Evolutionary conservation across 1,140 invertebrate species (phyloP), one percentile per base, ranked within the genome.

Genomic region (Oscheius sp.): DNA sequence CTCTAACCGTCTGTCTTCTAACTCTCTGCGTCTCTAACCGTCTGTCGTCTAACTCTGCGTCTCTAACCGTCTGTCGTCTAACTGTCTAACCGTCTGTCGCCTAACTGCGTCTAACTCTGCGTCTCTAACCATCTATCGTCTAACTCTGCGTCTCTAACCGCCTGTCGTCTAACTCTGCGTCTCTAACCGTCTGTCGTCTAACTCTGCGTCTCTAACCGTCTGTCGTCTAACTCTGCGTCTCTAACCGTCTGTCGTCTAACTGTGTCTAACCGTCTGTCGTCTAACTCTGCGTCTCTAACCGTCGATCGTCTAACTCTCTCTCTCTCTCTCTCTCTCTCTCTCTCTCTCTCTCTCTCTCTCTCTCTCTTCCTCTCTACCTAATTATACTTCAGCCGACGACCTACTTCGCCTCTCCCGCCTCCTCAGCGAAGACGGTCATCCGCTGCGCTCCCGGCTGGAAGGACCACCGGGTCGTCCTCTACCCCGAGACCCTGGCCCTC

Each of bases 391-490:
- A 55, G 49, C 49, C 49, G 7, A 55, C 49, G 7, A 20, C 49
- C 28, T 55, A 55, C 23, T 26, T 55, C 23, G 4, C 49, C 23
- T 7, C 66, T 20, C 66, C 66, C 4, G 49, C 34, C n/a, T 26
- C 46, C 52, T 64, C 52, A 2, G 29, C 66, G 2, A 46, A 46
- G 13, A 46, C 62, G 3, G 35, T 34, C 10, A 62, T 68, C 20
- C 66, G 46, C 3, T 68, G 46, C 28, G 63, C 26, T 62, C 66
- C 66, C 7, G 66, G 66, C 3, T 68, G 66, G 66, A 29, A 59
- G 46, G 66, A 68, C 36, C 49, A 18, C 10, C 66, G 66, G 3
- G 45, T 68, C 3, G 29, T 38, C 2, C 66, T 68, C 46, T 28
- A 23, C 28, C 23, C 63, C 4, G 45, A 55, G n/a, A 59, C 66